Percentiles rank a stretch among this genome's conserved stretches.
These are phyloP conservation scores for Furcifer pardalis DNA, from an alignment of 2,797 vertebrate species.

Conservation along the genomic window DNA sequence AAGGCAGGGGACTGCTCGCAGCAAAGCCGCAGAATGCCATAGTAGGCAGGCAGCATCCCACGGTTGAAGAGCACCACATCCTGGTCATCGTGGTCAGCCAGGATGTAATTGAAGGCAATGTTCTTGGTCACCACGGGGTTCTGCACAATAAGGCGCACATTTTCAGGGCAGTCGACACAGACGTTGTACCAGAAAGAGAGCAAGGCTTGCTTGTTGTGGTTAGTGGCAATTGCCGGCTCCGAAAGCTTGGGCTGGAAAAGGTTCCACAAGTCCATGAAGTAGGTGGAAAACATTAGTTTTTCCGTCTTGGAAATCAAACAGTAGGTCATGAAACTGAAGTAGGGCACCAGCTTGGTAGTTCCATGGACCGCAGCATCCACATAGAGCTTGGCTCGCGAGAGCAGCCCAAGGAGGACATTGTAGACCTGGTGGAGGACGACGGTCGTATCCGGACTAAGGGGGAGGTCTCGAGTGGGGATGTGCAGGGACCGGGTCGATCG, in stretches of 20 bases:
- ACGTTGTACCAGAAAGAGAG: constrained; percentile 99
- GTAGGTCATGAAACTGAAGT: constrained; percentile 99
- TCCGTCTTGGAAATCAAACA: constrained; percentile 99
- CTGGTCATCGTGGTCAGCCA: constrained; percentile 98
- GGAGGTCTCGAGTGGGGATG: constrained; percentile 94
- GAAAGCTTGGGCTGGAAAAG: constrained; percentile 98
- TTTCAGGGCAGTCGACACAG: constrained; percentile 96
- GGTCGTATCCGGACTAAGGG: constrained; percentile 95
- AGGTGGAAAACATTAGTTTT: constrained; percentile 98
- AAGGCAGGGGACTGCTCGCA: constrained; percentile 96
- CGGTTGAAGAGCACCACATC: constrained; percentile 99
- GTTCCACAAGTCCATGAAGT: constrained; percentile 99
- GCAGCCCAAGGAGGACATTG: constrained; percentile 93
- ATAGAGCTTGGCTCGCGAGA: constrained; percentile 95
- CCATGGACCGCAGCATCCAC: constrained; percentile 96
- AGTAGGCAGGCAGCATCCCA: constrained; percentile 97
- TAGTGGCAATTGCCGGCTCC: constrained; percentile 97
- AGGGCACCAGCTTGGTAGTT: constrained; percentile 97
- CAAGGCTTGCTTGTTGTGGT: constrained; percentile 98
- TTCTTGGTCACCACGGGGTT: constrained; percentile 98
- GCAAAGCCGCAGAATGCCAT: constrained; percentile 97
- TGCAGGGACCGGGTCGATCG: constrained; percentile 96
- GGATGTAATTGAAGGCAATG: constrained; percentile 99
- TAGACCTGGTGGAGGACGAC: constrained; percentile 98
- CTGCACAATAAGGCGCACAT: constrained; percentile 97